Base-by-base conservation (phyloP, 1,140 invertebrate genomes). In the Helicoverpa armigera region DNA sequence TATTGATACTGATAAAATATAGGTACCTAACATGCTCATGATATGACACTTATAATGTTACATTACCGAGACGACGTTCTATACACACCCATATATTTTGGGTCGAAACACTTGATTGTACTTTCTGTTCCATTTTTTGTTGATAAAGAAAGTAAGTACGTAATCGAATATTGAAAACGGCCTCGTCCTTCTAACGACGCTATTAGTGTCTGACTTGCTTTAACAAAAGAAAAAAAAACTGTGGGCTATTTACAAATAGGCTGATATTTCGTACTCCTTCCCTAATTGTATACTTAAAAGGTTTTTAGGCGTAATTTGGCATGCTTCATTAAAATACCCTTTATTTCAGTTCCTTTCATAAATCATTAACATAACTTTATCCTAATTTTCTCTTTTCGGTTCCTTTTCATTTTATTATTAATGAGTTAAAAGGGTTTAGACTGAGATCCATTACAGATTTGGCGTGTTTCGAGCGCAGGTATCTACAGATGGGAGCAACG, bases 151-250 rank as follows among this genome's bases (percentile, higher is more conserved):
- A 29, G 58, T 13, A 14, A 29, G 58, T 13, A 18, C 29, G 23
- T 61, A 29, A 61, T 29, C 58, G 23, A 61, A 61, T 61, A 61
- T 61, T 61, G 23, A 60, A 60, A 29, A 29, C 58, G 58, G 58
- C 29, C 58, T 23, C 23, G 58, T 29, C 23, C 65, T 18, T 48
- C 43, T 10, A 10, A 23, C 31, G 43, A 67, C 29, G 29, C 43
- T 18, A 67, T 67, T 67, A 67, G 43, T 50, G n/a, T 43, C 16
- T 67, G 65, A 67, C 65, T 67, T 67, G 65, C 65, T 48, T 18
- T 43, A 35, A 5, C 14, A 67, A 67, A 35, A 67, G 5, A 43
- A 43, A 43, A 43, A 35, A 9, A 43, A 9, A 43, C 9, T 43
- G 5, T 43, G 4, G 35, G 35, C 35, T 43, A 9, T 43, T 7